phyloP scores from a whole-genome alignment of 2,888 invertebrate species.

The Drosophila robusta region DNA sequence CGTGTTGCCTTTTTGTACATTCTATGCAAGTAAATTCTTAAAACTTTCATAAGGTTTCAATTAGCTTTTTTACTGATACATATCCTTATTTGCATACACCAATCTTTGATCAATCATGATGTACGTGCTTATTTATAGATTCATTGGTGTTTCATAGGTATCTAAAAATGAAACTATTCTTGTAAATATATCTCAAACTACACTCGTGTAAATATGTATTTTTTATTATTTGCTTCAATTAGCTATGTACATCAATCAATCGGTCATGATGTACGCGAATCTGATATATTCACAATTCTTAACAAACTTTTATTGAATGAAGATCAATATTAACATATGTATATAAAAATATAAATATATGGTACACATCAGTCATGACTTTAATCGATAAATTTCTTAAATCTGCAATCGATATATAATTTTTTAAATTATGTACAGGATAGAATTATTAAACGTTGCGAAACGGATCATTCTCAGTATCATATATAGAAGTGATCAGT shows the following conservation, averaged over 20 bases:
- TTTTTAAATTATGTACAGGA: no score
- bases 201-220: no score
- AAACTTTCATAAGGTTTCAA: no score
- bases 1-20: background rate
- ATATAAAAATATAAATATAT: background rate
- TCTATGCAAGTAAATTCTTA: no score
- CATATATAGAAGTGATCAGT: background rate
- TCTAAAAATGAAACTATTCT: background rate
- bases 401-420: no score
- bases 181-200: background rate
- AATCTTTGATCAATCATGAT: constrained; percentile 1
- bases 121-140: background rate
- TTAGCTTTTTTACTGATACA: no score
- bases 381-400: no score
- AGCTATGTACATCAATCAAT: background rate
- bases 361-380: no score
- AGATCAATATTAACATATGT: background rate
- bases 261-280: background rate
- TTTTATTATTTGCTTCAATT: no score
- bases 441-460: no score
- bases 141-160: background rate
- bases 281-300: no score
- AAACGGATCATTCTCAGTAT: background rate
- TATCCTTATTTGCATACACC: background rate
- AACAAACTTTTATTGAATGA: background rate